A percentile compares a stretch with the other conserved stretches of the same genome.
Evolutionary conservation across 2,797 vertebrate genomes (phyloP).

Genomic region (Phrynocephalus guinanensis): DNA sequence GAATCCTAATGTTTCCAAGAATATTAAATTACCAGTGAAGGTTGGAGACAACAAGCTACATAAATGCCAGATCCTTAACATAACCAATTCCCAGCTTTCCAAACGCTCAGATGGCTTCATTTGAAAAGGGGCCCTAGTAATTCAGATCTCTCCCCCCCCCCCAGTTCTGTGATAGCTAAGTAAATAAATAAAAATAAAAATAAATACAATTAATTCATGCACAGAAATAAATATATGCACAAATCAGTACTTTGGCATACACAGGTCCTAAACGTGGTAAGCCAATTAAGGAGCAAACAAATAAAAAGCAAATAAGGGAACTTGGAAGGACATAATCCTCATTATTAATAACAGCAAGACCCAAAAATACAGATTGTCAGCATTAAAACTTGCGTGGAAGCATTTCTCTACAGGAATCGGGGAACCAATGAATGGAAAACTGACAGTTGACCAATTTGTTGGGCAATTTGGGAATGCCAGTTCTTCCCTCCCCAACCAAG

Average conservation of each 20-base stretch:
- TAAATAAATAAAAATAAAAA: neutral
- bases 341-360: too few species aligned
- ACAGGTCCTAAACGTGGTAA: neutral
- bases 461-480: neutral
- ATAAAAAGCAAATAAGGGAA: neutral
- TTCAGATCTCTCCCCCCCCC: neutral
- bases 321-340: neutral
- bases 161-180: neutral
- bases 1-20: neutral
- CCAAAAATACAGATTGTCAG: neutral
- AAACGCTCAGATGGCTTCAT: neutral
- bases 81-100: neutral
- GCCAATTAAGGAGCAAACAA: neutral
- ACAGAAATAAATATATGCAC: neutral
- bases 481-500: neutral
- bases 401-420: neutral
- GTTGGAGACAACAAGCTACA: neutral
- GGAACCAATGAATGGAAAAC: neutral
- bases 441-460: neutral
- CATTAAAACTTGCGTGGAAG: neutral
- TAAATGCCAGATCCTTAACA: neutral
- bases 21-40: neutral
- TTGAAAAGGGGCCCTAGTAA: neutral
- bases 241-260: neutral
- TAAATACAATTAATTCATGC: neutral